Conservation (phyloP, 2,113 vertebrate species). For the Mustelus asterias region DNA sequence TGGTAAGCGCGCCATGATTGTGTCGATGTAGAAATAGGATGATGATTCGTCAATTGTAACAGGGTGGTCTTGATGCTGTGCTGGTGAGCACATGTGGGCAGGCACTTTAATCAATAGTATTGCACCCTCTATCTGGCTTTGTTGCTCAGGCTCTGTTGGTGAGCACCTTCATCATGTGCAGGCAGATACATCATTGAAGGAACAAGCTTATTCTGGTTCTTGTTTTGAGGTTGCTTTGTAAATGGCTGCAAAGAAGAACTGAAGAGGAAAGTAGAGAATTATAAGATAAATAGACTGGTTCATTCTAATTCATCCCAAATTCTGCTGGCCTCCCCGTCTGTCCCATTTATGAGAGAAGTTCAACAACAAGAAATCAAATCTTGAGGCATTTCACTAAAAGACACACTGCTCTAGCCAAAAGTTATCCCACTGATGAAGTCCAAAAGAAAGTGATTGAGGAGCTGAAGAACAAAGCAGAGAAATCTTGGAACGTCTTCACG, state of each 20-base stretch:
- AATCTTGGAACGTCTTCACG: not conserved
- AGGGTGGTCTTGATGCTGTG: not conserved
- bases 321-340: not conserved
- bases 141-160: not conserved
- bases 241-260: not conserved
- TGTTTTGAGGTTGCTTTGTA: not conserved
- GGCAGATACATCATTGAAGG: not conserved
- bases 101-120: not conserved
- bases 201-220: not conserved
- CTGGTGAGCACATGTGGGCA: not conserved
- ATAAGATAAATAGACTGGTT: not conserved
- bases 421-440: not conserved
- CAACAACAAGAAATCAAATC: not conserved
- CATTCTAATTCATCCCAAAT: not conserved
- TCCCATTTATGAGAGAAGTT: not conserved
- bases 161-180: not conserved
- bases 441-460: not conserved
- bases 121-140: not conserved
- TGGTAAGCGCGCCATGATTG: not conserved
- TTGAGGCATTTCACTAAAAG: not conserved
- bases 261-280: not conserved
- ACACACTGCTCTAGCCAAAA: not conserved
- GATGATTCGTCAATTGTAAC: no score
- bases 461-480: not conserved
- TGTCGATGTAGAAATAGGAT: not conserved